Conservation (phyloP, 2,888 invertebrate species). For the Hirtodrosophila confusa region DNA sequence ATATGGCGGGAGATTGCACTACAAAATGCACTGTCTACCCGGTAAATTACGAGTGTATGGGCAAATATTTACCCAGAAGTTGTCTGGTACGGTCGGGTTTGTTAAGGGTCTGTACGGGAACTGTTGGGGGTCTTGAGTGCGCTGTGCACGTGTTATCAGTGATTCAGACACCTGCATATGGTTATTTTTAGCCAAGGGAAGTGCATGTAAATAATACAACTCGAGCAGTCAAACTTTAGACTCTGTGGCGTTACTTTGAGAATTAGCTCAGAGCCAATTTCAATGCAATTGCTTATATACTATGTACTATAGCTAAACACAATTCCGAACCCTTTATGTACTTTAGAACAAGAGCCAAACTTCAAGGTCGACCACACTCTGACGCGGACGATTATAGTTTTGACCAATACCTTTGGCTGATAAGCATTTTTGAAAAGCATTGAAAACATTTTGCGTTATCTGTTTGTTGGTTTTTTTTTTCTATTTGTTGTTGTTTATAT, state of each 20-base stretch:
- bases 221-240: conserved; percentile 44
- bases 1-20: conserved; percentile 34
- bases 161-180: conserved; percentile 59
- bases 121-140: conserved; percentile 22
- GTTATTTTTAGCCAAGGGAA: conserved; percentile 26
- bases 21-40: conserved; percentile 34
- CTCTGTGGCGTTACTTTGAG: conserved; percentile 28
- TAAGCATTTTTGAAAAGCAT: conserved; percentile 31
- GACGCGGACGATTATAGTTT: conserved; percentile 13
- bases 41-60: conserved; percentile 6
- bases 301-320: too few species aligned
- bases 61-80: conserved; percentile 44
- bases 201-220: conserved; percentile 25
- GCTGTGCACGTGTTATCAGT: conserved; percentile 58
- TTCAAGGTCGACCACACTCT: conserved; percentile 37
- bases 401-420: conserved; percentile 26
- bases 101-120: background rate
- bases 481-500: conserved; percentile 6
- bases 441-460: conserved; percentile 46
- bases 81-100: conserved; percentile 11
- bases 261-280: background rate
- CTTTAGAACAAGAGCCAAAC: conserved; percentile 1
- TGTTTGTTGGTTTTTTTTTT: conserved; percentile 13
- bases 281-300: too few species aligned
- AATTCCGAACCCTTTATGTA: conserved; percentile 1